These are phyloP conservation scores for Rambutsinella grinnellia DNA, from an alignment of 2,888 invertebrate species.

Conservation along the genomic window DNA sequence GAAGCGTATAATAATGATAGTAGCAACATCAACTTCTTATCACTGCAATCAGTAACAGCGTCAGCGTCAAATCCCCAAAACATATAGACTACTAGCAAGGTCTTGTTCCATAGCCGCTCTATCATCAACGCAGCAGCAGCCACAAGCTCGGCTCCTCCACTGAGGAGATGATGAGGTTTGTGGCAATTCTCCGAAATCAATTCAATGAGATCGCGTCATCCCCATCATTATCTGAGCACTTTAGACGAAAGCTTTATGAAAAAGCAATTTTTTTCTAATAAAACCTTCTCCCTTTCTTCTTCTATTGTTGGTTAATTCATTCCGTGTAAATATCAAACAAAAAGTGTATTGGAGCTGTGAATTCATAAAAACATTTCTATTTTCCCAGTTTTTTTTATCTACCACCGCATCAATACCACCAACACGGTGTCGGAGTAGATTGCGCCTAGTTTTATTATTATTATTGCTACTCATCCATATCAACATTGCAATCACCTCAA, in stretches of 20 bases:
- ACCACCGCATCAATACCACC: neutral
- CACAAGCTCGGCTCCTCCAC: neutral
- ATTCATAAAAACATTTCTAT: neutral
- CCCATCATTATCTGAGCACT: slow-evolving; percentile 15
- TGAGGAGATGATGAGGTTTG: slow-evolving; percentile 31
- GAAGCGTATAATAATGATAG: neutral
- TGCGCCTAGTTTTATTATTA: neutral
- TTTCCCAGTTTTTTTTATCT: neutral
- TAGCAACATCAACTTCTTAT: neutral
- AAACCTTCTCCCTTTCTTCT: slow-evolving; percentile 33
- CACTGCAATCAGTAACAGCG: neutral
- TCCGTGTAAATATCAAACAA: too few species aligned
- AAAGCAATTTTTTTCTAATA: too few species aligned
- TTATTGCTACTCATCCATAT: neutral
- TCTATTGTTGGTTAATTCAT: slow-evolving; percentile 1
- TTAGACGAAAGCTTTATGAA: neutral
- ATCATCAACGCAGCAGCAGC: neutral
- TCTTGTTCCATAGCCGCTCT: neutral
- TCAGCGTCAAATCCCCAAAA: neutral
- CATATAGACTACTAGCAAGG: neutral
- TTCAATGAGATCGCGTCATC: slow-evolving; percentile 57
- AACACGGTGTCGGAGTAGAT: neutral
- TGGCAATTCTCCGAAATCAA: slow-evolving; percentile 55
- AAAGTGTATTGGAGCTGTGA: too few species aligned
- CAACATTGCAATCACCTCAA: neutral